Base-by-base conservation (phyloP, 2,888 invertebrate genomes). In the Macroteleia sp. region DNA sequence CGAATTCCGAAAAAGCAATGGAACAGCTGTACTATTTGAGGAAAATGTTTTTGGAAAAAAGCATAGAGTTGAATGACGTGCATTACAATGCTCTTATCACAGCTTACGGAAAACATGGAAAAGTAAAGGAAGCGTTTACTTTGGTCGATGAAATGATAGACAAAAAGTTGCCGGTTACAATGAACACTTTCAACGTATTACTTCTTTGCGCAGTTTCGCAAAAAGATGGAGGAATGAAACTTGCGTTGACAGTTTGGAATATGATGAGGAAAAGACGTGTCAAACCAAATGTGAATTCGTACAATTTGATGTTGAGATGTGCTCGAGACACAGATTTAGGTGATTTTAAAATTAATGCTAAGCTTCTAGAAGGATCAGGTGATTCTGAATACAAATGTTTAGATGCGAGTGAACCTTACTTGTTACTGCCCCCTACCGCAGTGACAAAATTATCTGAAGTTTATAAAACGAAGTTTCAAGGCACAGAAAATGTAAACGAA, bases 41-140 rank as follows among this genome's bases (percentile, higher is more conserved):
- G 59, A 91, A 94, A 69, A 91, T 94, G 2, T 95, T 98, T 93
- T 89, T 93, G 48, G 94, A 95, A 82, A 95, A 95, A 84, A 93
- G 94, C 5, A 92, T 94, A 79, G 92, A 94, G 79, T 94, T 96
- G 2, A 97, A 97, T 88, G 90, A 94, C 0, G 94, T 94, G 5
- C 96, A 96, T 86, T 98, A 96, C 87, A 95, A 97, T 92, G 94
- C 96, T 2, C 96, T 98, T 95, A 96, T 98, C 28, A 98, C 97
- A 92, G 97, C 97, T 1, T 98, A 96, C 92, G 97, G 97, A 0
- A 93, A 95, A 73, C 96, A 96, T 91, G 96, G 96, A 0, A 96
- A 97, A 89, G 88, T 97, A 14, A 87, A 93, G 67, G 95, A 94
- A 32, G 96, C 98, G 0, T 98, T 97, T 91, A 89, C 93, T 87